A percentile compares a stretch with the other conserved stretches of the same genome.
phyloP scores from a whole-genome alignment of 1,140 invertebrate species.

The Cydia fagiglandana region DNA sequence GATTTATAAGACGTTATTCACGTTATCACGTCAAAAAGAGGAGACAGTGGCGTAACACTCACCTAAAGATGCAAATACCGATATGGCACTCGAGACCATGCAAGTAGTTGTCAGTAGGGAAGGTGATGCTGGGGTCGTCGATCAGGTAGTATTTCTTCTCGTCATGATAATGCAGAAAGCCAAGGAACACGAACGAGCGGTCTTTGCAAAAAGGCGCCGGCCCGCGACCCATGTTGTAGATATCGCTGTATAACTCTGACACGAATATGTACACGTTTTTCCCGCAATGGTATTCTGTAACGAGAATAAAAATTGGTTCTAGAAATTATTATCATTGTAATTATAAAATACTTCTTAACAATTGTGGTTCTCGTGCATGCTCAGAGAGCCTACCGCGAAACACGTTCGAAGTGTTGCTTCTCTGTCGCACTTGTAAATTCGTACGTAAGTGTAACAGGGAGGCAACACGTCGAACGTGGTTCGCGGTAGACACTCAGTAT shows the following conservation, averaged over 20 bases:
- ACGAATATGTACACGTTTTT: constrained; percentile 68
- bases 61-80: constrained; percentile 70
- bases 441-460: no score
- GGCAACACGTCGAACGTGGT: no score
- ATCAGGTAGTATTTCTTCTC: constrained; percentile 67
- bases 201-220: constrained; percentile 67
- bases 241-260: constrained; percentile 67
- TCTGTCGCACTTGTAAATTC: no score
- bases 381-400: no score
- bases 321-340: not conserved
- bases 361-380: no score
- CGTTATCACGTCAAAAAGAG: no score
- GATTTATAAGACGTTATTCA: no score
- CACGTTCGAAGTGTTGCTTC: no score
- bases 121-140: constrained; percentile 67
- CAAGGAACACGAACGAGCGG: constrained; percentile 65
- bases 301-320: not conserved
- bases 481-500: no score
- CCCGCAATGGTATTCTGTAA: constrained; percentile 66
- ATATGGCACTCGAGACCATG: constrained; percentile 70
- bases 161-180: constrained; percentile 67
- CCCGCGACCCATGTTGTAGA: constrained; percentile 65
- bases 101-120: constrained; percentile 67
- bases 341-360: no score
- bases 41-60: not conserved